These are phyloP conservation scores for Leptura quadrifasciata DNA, from an alignment of 2,888 invertebrate genomes.

Conservation along the genomic window DNA sequence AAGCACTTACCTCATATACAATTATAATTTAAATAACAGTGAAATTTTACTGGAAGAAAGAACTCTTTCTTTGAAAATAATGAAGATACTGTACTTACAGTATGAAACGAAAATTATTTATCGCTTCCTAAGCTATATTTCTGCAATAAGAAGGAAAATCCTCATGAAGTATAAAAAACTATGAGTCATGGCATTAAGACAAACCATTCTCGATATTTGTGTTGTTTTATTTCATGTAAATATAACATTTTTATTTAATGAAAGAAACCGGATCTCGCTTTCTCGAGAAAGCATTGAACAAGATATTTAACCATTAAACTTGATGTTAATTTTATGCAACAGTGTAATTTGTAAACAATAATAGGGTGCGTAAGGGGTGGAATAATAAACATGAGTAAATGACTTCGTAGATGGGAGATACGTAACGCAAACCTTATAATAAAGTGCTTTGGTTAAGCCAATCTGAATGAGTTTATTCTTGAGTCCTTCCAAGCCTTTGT, in stretches of 20 bases:
- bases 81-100: too few species aligned
- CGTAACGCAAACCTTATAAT: not conserved
- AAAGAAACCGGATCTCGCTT: not conserved
- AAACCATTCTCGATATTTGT: too few species aligned
- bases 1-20: too few species aligned
- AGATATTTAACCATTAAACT: not conserved
- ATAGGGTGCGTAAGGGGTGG: conserved; percentile 1
- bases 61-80: too few species aligned
- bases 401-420: conserved; percentile 6
- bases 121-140: too few species aligned
- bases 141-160: too few species aligned
- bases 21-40: too few species aligned
- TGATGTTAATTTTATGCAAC: conserved; percentile 7
- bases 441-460: conserved; percentile 7
- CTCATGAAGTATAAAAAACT: too few species aligned
- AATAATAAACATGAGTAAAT: conserved; percentile 7
- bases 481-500: not conserved
- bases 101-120: too few species aligned
- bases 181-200: too few species aligned
- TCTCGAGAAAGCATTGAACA: not conserved
- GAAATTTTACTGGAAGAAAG: too few species aligned
- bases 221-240: not conserved
- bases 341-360: conserved; percentile 2
- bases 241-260: not conserved
- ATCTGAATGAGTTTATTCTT: conserved; percentile 7